Conservation (phyloP, 2,888 invertebrate species). For the Thereva unica region DNA sequence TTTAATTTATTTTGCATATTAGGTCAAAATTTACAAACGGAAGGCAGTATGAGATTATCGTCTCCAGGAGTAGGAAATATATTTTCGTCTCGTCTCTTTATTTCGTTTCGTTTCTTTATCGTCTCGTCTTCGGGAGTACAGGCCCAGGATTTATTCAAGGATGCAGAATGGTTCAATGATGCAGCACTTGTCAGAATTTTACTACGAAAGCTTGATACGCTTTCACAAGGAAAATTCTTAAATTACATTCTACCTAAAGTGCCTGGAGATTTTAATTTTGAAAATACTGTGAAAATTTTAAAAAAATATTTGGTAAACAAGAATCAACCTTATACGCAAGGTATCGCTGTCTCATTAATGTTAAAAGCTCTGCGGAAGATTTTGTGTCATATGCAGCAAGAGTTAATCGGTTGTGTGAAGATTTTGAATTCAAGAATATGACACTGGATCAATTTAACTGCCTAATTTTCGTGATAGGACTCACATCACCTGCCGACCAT, state of each 20-base stretch:
- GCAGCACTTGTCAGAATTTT: constrained; percentile 22
- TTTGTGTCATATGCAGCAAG: constrained; percentile 30
- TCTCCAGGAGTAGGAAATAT: too few species aligned
- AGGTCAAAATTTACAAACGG: too few species aligned
- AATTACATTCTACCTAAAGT: too few species aligned
- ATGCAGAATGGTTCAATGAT: constrained; percentile 24
- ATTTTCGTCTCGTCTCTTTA: too few species aligned
- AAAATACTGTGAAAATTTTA: background rate
- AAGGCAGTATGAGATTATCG: too few species aligned
- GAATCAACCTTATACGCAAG: background rate
- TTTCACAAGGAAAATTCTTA: constrained; percentile 8
- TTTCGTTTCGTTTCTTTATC: constrained; percentile 40
- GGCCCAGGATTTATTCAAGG: constrained; percentile 25
- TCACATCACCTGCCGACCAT: too few species aligned
- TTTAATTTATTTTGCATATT: too few species aligned
- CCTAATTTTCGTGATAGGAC: too few species aligned
- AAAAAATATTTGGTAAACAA: background rate
- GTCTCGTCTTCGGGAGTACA: constrained; percentile 15
- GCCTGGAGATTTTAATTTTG: too few species aligned
- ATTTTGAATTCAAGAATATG: too few species aligned
- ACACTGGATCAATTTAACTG: too few species aligned
- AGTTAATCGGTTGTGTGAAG: constrained; percentile 42
- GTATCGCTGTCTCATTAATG: background rate
- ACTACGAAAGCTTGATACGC: constrained; percentile 25
- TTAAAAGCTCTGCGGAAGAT: constrained; percentile 20